Evolutionary conservation across 1,140 invertebrate species (phyloP), one percentile per base, ranked within the genome.

Genomic region (Cydia splendana): DNA sequence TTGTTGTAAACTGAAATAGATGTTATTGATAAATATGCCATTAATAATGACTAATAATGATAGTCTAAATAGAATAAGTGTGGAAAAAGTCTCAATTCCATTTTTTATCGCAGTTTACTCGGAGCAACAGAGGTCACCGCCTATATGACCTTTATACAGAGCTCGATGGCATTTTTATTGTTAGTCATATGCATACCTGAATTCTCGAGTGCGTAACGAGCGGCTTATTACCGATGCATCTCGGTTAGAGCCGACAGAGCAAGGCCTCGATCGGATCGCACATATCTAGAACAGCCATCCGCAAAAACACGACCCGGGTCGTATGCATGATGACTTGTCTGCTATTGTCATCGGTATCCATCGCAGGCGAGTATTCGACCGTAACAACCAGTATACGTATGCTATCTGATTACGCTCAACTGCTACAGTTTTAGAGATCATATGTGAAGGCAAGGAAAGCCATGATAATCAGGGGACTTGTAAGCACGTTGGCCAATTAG

Each of bases 281-380:
- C 75, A 78, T 80, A 83, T 74, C 80, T 81, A 69, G 79, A 79
- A 81, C 80, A 74, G 67, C 30, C 62, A 77, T 77, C 76, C 76
- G 77, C 80, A 79, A 81, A 82, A 81, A 83, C 81, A 71, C 51
- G 78, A 77, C 51, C 65, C 15, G 10, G 38, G 34, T 2, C 74
- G 74, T 28, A 18, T 74, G 51, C 42, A 57, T 75, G 53, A 57
- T 75, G 53, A 51, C 74, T 75, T 51, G 48, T 34, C 9, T 24
- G 9, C 20, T 24, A n/a, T 62, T 62, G 18, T 34, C 69, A 71
- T 71, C 18, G 24, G 69, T 34, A 18, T 13, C 13, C 2, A 34
- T 18, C 6, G 28, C 6, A 71, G 3, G 20, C 57, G 57, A 62
- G 18, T n/a, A 62, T 24, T 62, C 0, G 15, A n/a, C 48, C 15